Evolutionary conservation across 2,113 vertebrate species (phyloP), one percentile per base, ranked within the genome.

Genomic region (Mohoua ochrocephala): DNA sequence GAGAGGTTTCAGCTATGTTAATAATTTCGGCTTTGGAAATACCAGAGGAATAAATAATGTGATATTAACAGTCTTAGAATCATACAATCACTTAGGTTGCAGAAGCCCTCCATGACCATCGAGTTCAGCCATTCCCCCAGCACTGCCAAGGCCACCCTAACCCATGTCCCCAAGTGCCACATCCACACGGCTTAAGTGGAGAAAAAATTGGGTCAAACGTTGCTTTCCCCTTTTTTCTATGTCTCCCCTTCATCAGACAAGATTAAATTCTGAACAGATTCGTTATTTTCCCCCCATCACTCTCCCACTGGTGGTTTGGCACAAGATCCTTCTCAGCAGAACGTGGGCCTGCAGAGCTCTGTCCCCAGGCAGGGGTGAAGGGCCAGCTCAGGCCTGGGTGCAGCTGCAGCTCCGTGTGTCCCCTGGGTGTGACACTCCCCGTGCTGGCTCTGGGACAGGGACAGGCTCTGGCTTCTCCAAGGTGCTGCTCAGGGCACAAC

Each of bases 351-450:
- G 22, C 53, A 69, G 53, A 35, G 8, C 13, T 15, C 13, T 53
- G 19, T 67, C 52, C 53, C 37, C 3, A 18, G 27, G 49, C 68
- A 27, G 28, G 6, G 13, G 2, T 5, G 27, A 5, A 0, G 14
- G 5, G 6, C 4, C 16, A 3, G 45, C 9, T 12, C 42, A 18
- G 59, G 13, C 7, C 10, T 1, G n/a, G 16, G n/a, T 7, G 5
- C 11, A 2, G 30, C 31, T 2, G 3, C 4, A 8, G 35, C 59
- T 37, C 49, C 0, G 2, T 12, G 11, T 24, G 47, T n/a, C 44
- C 49, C 30, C 35, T 0, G 8, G 22, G 16, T 41, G 49, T 15
- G 9, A 2, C 6, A 2, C 17, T 56, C 17, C 56, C 19, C 20
- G 0, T 6, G 22, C 37, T 0, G 13, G 6, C 21, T 41, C 30